Percentiles rank a stretch among this genome's conserved stretches.
These are phyloP conservation scores for Autographa gamma DNA, from an alignment of 2,888 invertebrate genomes.

Conservation along the genomic window DNA sequence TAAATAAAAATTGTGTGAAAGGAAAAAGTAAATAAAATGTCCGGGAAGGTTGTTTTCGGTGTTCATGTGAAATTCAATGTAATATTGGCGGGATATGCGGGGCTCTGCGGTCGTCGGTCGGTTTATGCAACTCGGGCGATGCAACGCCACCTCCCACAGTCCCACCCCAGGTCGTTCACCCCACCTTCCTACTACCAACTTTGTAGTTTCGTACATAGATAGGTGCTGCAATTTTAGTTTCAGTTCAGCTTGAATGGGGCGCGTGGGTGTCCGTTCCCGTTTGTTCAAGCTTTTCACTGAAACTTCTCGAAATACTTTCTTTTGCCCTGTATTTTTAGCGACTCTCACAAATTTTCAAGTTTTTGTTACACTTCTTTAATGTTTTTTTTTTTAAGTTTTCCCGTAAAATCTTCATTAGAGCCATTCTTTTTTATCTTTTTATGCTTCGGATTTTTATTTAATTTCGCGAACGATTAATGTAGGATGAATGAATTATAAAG, in stretches of 20 bases:
- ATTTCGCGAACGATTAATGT: conserved; percentile 62
- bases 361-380: too few relatives aligned
- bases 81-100: conserved; percentile 64
- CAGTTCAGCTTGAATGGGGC: conserved; percentile 75
- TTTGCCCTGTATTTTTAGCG: conserved; percentile 40
- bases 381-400: too few relatives aligned
- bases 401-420: too few relatives aligned
- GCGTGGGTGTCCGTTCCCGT: conserved; percentile 72
- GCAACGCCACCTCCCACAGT: conserved; percentile 66
- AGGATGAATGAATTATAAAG: conserved; percentile 55
- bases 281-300: conserved; percentile 60
- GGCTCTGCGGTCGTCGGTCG: conserved; percentile 74
- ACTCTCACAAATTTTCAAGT: conserved; percentile 3
- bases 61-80: conserved; percentile 45
- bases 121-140: conserved; percentile 78
- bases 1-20: background rate
- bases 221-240: conserved; percentile 72
- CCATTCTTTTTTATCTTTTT: too few relatives aligned
- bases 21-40: conserved; percentile 20
- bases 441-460: conserved; percentile 20
- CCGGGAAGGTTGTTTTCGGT: conserved; percentile 29
- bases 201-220: conserved; percentile 56
- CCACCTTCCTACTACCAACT: conserved; percentile 69
- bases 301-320: conserved; percentile 47
- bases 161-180: conserved; percentile 76